Percentiles rank a stretch among this genome's conserved stretches.
Conservation (phyloP, 2,797 vertebrate species). For the Sebastes minor region DNA sequence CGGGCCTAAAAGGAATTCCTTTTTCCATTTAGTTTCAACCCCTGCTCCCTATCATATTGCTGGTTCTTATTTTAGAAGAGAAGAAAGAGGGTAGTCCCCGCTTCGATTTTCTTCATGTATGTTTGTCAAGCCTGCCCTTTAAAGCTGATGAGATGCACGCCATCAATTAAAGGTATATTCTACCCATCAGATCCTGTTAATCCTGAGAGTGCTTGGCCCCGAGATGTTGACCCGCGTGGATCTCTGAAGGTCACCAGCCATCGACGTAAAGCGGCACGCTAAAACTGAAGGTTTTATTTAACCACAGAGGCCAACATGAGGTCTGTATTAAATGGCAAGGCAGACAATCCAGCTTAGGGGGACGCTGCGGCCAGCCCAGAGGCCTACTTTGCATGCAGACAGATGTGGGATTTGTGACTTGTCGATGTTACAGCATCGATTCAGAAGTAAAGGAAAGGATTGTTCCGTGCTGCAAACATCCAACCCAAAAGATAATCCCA, state of each 20-base stretch:
- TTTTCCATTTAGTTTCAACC: neutral
- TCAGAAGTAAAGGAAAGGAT: conserved; percentile 31
- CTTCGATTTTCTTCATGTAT: neutral
- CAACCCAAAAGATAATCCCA: conserved; percentile 57
- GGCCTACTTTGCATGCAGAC: conserved; percentile 32
- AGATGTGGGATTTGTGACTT: conserved; percentile 52
- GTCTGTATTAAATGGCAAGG: conserved; percentile 38
- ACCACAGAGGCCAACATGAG: neutral
- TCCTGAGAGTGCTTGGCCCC: conserved; percentile 1
- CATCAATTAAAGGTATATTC: conserved; percentile 3
- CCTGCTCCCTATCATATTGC: neutral
- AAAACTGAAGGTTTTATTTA: conserved; percentile 30
- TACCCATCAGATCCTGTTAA: conserved; percentile 17
- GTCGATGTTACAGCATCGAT: conserved; percentile 37
- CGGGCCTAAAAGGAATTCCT: neutral
- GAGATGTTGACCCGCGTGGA: conserved; percentile 2
- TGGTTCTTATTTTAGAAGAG: neutral
- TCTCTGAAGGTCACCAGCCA: conserved; percentile 7
- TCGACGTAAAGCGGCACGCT: neutral
- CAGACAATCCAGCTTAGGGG: conserved; percentile 36
- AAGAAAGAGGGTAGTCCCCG: neutral
- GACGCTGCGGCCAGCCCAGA: neutral
- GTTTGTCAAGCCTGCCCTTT: neutral
- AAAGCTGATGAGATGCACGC: neutral
- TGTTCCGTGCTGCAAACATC: conserved; percentile 37